phyloP scores from a whole-genome alignment of 2,113 vertebrate species.

The Australoheros scitulus region DNA sequence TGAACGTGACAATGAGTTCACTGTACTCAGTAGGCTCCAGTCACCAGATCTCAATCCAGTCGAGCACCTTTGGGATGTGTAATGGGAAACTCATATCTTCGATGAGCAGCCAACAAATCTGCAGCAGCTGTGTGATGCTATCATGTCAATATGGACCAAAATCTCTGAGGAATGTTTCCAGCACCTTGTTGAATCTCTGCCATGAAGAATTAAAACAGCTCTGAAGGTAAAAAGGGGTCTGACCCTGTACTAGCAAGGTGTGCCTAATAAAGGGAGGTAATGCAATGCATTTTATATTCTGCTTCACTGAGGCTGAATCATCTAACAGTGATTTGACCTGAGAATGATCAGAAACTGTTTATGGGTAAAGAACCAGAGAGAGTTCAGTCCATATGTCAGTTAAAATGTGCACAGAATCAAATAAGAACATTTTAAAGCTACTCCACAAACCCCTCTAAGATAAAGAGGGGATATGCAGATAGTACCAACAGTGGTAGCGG shows the following conservation, averaged over 20 bases:
- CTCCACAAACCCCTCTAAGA: not conserved
- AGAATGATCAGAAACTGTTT: not conserved
- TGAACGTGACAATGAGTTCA: not conserved
- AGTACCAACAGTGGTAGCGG: too few species aligned
- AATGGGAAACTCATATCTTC: too few species aligned
- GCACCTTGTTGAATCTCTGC: too few species aligned
- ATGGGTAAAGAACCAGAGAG: not conserved
- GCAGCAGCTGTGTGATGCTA: too few species aligned
- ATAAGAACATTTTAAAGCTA: rapidly evolving
- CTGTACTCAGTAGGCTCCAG: not conserved
- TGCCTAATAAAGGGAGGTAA: not conserved
- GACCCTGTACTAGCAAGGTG: not conserved
- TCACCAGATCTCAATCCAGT: not conserved
- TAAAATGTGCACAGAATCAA: not conserved
- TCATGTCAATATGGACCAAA: too few species aligned
- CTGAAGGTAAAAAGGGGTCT: not conserved
- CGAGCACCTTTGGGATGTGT: too few species aligned
- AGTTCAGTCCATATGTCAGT: too few species aligned
- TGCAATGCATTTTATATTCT: not conserved
- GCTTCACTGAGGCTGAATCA: not conserved
- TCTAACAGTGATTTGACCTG: not conserved
- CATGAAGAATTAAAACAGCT: not conserved
- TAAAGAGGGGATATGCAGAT: rapidly evolving
- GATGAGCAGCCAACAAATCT: too few species aligned
- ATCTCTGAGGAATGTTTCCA: too few species aligned